These are phyloP conservation scores for Priocnemis perturbator DNA, from an alignment of 2,888 invertebrate species.

Conservation along the genomic window DNA sequence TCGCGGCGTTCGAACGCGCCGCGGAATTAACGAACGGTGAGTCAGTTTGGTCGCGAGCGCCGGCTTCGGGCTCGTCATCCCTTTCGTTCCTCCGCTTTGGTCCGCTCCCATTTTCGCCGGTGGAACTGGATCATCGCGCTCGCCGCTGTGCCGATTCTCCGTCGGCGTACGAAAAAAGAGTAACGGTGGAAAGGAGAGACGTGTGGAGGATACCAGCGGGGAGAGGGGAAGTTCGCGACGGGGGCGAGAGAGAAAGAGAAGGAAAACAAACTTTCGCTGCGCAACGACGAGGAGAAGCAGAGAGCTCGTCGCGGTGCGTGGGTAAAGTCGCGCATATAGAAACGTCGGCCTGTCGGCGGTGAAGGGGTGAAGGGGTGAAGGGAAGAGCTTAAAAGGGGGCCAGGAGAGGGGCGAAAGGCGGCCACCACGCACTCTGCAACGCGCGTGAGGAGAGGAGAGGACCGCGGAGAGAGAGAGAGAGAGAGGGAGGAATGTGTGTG, in stretches of 20 bases:
- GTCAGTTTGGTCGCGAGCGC: not conserved
- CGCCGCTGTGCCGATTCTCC: too few species aligned
- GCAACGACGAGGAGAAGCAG: constrained; percentile 8
- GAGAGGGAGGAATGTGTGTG: constrained; percentile 34
- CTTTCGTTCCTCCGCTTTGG: not conserved
- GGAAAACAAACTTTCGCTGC: constrained; percentile 11
- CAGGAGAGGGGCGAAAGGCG: constrained; percentile 60
- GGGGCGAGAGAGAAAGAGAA: constrained; percentile 1
- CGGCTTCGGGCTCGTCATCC: not conserved
- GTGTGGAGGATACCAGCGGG: not conserved
- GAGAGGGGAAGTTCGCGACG: not conserved
- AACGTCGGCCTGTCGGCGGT: constrained; percentile 15
- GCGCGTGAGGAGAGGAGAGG: constrained; percentile 33
- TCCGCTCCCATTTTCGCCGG: not conserved
- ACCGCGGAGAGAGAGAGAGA: too few species aligned
- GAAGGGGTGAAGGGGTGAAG: constrained; percentile 17
- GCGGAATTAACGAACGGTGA: constrained; percentile 1
- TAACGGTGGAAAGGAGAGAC: too few species aligned
- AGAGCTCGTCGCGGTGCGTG: constrained; percentile 14
- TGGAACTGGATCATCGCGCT: not conserved
- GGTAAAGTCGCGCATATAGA: constrained; percentile 14
- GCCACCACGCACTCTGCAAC: constrained; percentile 51
- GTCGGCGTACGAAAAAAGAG: too few species aligned
- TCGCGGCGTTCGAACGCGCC: not conserved
- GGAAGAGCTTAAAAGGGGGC: constrained; percentile 45